Conservation (phyloP, 1,140 invertebrate genomes). For the Diuraphis noxia region DNA sequence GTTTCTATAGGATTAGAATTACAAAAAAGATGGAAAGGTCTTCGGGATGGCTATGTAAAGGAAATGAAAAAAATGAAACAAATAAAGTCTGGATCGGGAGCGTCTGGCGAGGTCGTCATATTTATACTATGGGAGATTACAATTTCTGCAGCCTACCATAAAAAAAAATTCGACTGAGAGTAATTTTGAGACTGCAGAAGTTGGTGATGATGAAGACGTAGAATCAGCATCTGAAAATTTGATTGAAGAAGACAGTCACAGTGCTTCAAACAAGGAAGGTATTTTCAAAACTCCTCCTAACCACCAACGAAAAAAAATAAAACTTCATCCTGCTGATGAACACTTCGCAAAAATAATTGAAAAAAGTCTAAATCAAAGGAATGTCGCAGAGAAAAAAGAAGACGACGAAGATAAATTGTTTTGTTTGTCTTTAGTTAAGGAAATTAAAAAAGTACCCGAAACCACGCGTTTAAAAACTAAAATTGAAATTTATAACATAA, state of each 20-base stretch:
- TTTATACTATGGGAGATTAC: background rate
- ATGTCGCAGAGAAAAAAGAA: background rate
- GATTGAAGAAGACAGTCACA: background rate
- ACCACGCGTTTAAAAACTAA: too few species aligned
- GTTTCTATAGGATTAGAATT: slow-evolving; percentile 24
- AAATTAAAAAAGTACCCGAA: background rate
- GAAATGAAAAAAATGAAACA: slow-evolving; percentile 9
- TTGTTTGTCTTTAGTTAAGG: too few species aligned
- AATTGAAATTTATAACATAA: too few species aligned
- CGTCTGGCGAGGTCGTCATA: background rate
- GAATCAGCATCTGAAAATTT: background rate
- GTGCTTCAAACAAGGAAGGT: background rate
- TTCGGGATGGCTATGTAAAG: slow-evolving; percentile 34
- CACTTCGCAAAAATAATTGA: background rate
- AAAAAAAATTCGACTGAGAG: background rate
- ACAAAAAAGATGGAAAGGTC: slow-evolving; percentile 31
- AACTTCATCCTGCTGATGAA: slow-evolving; percentile 21
- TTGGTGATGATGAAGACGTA: background rate
- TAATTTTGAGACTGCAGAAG: slow-evolving; percentile 1
- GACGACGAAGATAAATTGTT: background rate
- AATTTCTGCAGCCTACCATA: background rate
- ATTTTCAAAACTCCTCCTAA: background rate
- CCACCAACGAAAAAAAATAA: slow-evolving; percentile 8
- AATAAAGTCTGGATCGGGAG: background rate
- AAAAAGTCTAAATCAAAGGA: background rate